Conservation (phyloP, 2,797 vertebrate genomes). For the Lagorchestes hirsutus region DNA sequence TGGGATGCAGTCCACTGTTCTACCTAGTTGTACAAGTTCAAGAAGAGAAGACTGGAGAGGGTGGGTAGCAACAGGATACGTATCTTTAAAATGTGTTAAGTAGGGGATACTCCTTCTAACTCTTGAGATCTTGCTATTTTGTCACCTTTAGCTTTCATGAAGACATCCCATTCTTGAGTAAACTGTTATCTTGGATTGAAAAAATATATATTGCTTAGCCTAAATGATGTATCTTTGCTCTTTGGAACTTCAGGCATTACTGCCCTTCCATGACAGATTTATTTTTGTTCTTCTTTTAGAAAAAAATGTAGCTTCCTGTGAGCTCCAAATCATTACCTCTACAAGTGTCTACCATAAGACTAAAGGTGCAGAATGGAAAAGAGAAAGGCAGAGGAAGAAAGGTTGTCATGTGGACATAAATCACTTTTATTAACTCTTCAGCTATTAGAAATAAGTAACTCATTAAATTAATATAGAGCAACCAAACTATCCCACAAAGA, state of each 20-base stretch:
- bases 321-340: constrained; percentile 49
- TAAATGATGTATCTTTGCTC: not conserved
- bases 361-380: constrained; percentile 19
- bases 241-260: not conserved
- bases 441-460: constrained; percentile 62
- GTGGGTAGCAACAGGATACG: not conserved
- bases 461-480: constrained; percentile 66
- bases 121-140: not conserved
- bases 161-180: not conserved
- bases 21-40: not conserved
- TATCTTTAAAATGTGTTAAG: not conserved
- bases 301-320: not conserved
- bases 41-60: not conserved
- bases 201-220: not conserved
- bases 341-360: constrained; percentile 38
- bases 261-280: not conserved
- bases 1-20: not conserved
- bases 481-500: constrained; percentile 61
- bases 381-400: constrained; percentile 25
- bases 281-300: not conserved
- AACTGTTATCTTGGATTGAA: not conserved
- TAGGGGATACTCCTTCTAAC: not conserved
- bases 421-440: constrained; percentile 49
- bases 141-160: not conserved
- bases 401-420: constrained; percentile 24